Conservation (phyloP, 2,797 vertebrate species). For the Synaphobranchus kaupii region DNA sequence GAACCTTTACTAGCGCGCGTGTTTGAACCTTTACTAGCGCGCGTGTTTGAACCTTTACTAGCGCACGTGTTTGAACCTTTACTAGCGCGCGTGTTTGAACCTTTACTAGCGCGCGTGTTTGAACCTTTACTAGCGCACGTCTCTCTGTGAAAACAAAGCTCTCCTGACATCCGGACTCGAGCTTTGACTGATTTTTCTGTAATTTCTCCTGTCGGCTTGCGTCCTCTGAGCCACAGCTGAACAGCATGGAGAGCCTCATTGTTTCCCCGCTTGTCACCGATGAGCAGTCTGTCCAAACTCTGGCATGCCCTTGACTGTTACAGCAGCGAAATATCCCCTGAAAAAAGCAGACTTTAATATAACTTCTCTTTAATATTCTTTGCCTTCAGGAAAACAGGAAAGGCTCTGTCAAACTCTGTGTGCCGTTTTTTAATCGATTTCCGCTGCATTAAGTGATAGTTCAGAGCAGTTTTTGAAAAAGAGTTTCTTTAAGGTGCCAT, state of each 20-base stretch:
- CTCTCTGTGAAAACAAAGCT: slow-evolving; percentile 34
- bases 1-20: too few species aligned
- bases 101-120: too few species aligned
- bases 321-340: slow-evolving; percentile 18
- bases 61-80: not conserved
- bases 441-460: slow-evolving; percentile 36
- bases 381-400: not conserved
- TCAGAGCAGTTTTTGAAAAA: slow-evolving; percentile 34
- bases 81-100: not conserved
- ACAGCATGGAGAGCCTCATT: slow-evolving; percentile 31
- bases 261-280: slow-evolving; percentile 23
- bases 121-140: slow-evolving; percentile 34
- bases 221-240: slow-evolving; percentile 35
- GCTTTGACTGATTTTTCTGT: slow-evolving; percentile 52
- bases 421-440: slow-evolving; percentile 41
- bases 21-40: too few species aligned
- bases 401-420: slow-evolving; percentile 1
- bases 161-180: slow-evolving; percentile 39
- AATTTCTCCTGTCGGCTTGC: slow-evolving; percentile 44
- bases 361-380: slow-evolving; percentile 30
- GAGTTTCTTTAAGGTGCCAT: slow-evolving; percentile 37
- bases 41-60: slow-evolving; percentile 2
- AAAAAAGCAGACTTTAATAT: not conserved
- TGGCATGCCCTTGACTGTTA: slow-evolving; percentile 42
- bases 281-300: slow-evolving; percentile 31